Evolutionary conservation across 2,888 invertebrate species (phyloP).

Genomic region (Tinea pellionella): DNA sequence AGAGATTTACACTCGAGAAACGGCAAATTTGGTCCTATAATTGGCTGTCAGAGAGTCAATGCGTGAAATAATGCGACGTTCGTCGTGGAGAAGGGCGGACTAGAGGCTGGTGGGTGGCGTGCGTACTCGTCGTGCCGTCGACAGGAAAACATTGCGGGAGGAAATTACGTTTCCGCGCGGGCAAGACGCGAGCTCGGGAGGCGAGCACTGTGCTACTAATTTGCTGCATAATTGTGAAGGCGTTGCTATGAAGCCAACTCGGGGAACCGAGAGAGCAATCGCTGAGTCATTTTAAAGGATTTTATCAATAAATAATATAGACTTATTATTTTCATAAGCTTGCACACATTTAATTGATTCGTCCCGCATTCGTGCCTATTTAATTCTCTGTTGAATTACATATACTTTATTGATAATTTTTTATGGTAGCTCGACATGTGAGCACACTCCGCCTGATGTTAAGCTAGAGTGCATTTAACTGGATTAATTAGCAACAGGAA

Average conservation of each 20-base stretch:
- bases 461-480: too few relatives aligned
- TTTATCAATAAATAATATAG: not conserved
- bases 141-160: conserved; percentile 17
- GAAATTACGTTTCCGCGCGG: conserved; percentile 38
- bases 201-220: conserved; percentile 27
- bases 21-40: conserved; percentile 33
- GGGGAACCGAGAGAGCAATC: not conserved
- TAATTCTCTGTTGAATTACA: too few relatives aligned
- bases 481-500: too few relatives aligned
- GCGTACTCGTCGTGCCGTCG: conserved; percentile 11
- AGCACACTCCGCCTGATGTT: too few relatives aligned
- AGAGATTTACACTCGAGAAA: conserved; percentile 25
- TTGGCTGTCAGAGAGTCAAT: conserved; percentile 43
- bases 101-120: not conserved
- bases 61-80: conserved; percentile 39
- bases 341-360: too few relatives aligned
- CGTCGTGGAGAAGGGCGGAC: conserved; percentile 13
- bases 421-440: too few relatives aligned
- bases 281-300: not conserved
- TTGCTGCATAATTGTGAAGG: conserved; percentile 45
- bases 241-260: conserved; percentile 15
- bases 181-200: conserved; percentile 2
- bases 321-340: too few relatives aligned
- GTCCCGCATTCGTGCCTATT: too few relatives aligned
- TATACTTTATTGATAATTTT: too few relatives aligned